These are phyloP conservation scores for Crotalus helleri DNA, from an alignment of 2,113 vertebrate species.

Conservation along the genomic window DNA sequence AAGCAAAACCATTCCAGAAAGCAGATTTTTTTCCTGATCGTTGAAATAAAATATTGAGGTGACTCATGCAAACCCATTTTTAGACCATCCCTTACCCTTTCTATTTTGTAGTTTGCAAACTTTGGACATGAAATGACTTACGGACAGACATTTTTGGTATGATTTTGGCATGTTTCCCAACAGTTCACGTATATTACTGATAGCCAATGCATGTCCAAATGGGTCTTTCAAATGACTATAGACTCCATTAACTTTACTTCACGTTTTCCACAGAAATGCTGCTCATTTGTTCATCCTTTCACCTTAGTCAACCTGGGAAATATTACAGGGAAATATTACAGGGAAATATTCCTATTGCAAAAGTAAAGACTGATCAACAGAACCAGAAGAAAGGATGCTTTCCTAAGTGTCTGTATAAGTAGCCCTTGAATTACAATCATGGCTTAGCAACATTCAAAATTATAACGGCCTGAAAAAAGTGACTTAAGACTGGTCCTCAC, in stretches of 20 bases:
- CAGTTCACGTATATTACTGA: neutral
- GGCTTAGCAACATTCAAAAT: neutral
- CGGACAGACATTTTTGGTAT: neutral
- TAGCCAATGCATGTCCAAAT: neutral
- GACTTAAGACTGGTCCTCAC: neutral
- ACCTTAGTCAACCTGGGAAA: neutral
- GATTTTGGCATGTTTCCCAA: neutral
- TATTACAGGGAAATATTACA: neutral
- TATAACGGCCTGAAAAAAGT: neutral
- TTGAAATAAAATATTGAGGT: conserved; percentile 59
- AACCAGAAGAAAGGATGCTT: neutral
- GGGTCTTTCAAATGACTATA: neutral
- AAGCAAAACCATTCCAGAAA: conserved; percentile 51
- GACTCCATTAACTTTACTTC: neutral
- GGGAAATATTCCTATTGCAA: neutral
- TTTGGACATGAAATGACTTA: neutral
- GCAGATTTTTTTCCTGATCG: conserved; percentile 58
- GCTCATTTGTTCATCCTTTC: neutral
- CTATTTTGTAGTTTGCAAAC: neutral
- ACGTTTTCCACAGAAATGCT: neutral
- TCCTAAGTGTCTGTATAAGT: neutral
- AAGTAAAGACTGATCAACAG: neutral
- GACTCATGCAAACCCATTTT: conserved; percentile 53
- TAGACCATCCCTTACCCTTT: neutral
- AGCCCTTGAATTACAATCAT: neutral